phyloP scores from a whole-genome alignment of 2,113 vertebrate genomes.

The Paedocypris sp. region DNA sequence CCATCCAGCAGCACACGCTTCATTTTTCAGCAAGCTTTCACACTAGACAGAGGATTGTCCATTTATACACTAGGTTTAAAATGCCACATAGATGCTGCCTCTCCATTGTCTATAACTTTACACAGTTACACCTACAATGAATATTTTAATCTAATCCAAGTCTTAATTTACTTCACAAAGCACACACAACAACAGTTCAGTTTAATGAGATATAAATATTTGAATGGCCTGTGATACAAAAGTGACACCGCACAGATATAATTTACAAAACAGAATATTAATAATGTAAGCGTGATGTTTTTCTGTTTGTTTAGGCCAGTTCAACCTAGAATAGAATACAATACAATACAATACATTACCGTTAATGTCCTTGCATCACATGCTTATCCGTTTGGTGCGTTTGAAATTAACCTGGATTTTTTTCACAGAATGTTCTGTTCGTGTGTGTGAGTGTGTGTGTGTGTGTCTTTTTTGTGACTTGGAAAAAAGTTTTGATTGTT shows the following conservation, averaged over 20 bases:
- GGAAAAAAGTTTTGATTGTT: neutral
- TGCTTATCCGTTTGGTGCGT: too few species aligned
- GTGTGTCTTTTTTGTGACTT: too few species aligned
- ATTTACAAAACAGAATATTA: constrained; percentile 63
- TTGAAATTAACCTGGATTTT: too few species aligned
- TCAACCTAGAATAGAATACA: constrained; percentile 30
- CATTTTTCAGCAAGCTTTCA: constrained; percentile 1
- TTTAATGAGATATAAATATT: constrained; percentile 71
- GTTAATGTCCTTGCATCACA: too few species aligned
- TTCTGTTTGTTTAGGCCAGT: constrained; percentile 47
- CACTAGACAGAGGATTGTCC: constrained; percentile 22
- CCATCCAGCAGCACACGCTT: constrained; percentile 4
- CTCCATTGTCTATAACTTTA: constrained; percentile 39
- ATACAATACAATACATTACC: too few species aligned
- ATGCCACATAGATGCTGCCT: constrained; percentile 33
- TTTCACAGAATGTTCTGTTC: too few species aligned
- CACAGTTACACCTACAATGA: constrained; percentile 34
- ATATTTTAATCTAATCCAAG: constrained; percentile 50
- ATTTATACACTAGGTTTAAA: constrained; percentile 38
- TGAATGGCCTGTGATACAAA: constrained; percentile 58
- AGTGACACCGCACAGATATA: constrained; percentile 53
- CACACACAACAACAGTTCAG: constrained; percentile 46
- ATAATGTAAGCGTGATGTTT: constrained; percentile 51
- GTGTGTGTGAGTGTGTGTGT: too few species aligned
- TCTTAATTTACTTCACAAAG: constrained; percentile 49